phyloP scores from a whole-genome alignment of 2,797 vertebrate species.

The Argyrosomus regius region DNA sequence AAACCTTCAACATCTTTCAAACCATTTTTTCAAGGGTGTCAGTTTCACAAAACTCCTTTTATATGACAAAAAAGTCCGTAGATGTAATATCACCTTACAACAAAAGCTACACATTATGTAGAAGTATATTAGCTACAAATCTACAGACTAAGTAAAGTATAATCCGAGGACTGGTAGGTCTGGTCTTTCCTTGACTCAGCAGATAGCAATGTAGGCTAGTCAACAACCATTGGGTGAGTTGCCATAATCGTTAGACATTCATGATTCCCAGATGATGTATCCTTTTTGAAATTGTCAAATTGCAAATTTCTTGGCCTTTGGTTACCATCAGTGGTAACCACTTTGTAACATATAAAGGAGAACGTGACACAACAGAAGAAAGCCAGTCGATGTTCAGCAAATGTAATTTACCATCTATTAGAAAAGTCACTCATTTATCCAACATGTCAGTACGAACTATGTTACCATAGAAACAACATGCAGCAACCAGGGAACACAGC shows the following conservation, averaged over 20 bases:
- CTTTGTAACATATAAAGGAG: too few relatives aligned
- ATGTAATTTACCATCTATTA: slow-evolving; percentile 35
- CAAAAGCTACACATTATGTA: background rate
- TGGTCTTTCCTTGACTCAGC: background rate
- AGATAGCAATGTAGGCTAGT: background rate
- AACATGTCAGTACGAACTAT: slow-evolving; percentile 26
- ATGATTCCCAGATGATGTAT: too few relatives aligned
- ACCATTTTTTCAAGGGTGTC: background rate
- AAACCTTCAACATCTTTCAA: background rate
- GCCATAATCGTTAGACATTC: too few relatives aligned
- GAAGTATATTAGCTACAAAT: background rate
- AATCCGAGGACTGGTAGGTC: background rate
- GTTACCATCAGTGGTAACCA: too few relatives aligned
- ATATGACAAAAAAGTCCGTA: background rate
- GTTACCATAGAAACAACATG: slow-evolving; percentile 60
- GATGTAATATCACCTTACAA: background rate
- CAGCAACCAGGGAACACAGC: slow-evolving; percentile 24
- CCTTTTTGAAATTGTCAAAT: too few relatives aligned
- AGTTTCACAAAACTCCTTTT: background rate
- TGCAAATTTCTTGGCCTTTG: too few relatives aligned
- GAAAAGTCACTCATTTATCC: slow-evolving; percentile 44
- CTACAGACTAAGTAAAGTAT: background rate
- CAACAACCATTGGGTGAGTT: background rate
- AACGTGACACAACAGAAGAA: background rate
- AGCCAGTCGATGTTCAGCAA: slow-evolving; percentile 3